A percentile compares a stretch with the other conserved stretches of the same genome.
Conservation (phyloP, 2,888 invertebrate genomes). For the Quadroppia sp. region DNA sequence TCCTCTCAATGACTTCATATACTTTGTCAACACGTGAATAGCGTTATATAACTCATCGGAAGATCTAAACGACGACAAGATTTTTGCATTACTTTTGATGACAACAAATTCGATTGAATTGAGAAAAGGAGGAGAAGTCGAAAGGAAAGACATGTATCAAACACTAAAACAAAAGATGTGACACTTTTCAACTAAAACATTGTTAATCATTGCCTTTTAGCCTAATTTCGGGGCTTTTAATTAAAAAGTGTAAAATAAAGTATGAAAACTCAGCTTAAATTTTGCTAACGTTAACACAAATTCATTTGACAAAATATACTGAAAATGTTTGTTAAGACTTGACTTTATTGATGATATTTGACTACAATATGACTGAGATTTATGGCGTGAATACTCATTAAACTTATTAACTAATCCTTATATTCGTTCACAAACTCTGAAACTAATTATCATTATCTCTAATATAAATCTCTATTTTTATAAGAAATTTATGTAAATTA, state of each 20-base stretch:
- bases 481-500: too few relatives aligned
- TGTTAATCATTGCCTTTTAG: background rate
- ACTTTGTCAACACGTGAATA: conserved; percentile 22
- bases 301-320: background rate
- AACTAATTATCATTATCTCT: too few relatives aligned
- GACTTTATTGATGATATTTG: background rate
- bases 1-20: too few relatives aligned
- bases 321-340: conserved; percentile 1
- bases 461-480: too few relatives aligned
- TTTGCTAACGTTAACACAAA: conserved; percentile 14
- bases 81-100: conserved; percentile 19
- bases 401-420: too few relatives aligned
- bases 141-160: background rate
- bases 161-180: background rate
- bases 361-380: background rate
- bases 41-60: background rate
- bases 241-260: too few relatives aligned
- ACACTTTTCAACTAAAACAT: background rate
- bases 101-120: conserved; percentile 7
- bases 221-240: too few relatives aligned
- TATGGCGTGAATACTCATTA: background rate
- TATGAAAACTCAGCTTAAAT: background rate
- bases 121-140: conserved; percentile 6
- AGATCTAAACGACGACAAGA: background rate
- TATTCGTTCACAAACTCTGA: too few relatives aligned